phyloP scores from a whole-genome alignment of 1,140 invertebrate species.

The Brachionus rubens region DNA sequence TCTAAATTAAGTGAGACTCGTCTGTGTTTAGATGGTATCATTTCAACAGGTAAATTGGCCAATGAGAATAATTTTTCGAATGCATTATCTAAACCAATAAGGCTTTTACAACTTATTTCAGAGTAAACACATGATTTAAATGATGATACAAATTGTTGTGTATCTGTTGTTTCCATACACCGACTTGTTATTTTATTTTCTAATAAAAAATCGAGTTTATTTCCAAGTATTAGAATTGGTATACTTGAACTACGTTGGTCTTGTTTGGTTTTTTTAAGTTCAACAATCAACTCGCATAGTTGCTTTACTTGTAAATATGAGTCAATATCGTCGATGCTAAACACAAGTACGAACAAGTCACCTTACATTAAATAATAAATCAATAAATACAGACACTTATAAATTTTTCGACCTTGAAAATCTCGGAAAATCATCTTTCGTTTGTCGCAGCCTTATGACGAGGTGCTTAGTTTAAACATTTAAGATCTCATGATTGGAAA shows the following conservation, averaged over 20 bases:
- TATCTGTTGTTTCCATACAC: conserved; percentile 7
- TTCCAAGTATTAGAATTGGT: conserved; percentile 27
- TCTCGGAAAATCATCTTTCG: too few species aligned
- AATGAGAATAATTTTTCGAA: conserved; percentile 76
- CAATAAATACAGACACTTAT: too few species aligned
- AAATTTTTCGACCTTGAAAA: too few species aligned
- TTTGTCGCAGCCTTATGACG: too few species aligned
- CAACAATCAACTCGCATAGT: conserved; percentile 75
- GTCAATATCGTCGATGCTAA: conserved; percentile 77
- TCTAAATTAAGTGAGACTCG: conserved; percentile 54
- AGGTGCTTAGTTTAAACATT: too few species aligned
- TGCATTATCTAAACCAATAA: conserved; percentile 73
- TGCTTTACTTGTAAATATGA: conserved; percentile 78
- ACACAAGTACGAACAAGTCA: conserved; percentile 78
- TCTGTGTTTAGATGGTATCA: conserved; percentile 79
- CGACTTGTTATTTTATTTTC: conserved; percentile 1
- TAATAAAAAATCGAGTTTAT: conserved; percentile 29
- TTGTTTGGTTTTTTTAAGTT: conserved; percentile 63
- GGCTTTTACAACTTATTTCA: conserved; percentile 59
- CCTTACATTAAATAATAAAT: conserved; percentile 66
- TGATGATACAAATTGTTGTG: conserved; percentile 23
- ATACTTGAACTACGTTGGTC: conserved; percentile 62
- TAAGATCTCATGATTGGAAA: too few species aligned
- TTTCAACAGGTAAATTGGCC: conserved; percentile 75
- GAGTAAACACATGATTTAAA: conserved; percentile 34